Conservation (phyloP, 2,113 vertebrate species). For the Meriones unguiculatus region DNA sequence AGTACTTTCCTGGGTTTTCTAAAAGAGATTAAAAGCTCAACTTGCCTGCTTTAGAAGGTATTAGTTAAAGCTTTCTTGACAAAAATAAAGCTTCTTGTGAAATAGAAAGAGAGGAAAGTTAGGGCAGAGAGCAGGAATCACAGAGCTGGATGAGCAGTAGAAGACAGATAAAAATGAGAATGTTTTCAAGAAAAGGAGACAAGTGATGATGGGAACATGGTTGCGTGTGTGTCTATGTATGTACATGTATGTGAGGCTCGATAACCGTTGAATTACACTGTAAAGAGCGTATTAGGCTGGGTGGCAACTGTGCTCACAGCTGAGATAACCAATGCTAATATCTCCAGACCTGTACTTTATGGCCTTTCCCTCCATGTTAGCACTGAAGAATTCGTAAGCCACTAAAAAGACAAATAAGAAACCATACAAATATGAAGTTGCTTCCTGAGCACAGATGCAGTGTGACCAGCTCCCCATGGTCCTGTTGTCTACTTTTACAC, state of each 20-base stretch:
- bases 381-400: background rate
- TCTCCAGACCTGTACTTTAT: background rate
- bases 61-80: background rate
- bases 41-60: background rate
- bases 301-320: background rate
- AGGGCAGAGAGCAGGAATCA: background rate
- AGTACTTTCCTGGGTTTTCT: background rate
- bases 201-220: background rate
- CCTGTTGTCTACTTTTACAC: background rate
- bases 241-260: background rate
- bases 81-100: slow-evolving; percentile 2
- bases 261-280: background rate
- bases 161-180: background rate
- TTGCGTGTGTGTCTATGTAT: no score
- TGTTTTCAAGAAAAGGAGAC: background rate
- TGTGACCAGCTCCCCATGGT: background rate
- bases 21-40: background rate
- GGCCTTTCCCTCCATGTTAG: background rate
- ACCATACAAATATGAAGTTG: background rate
- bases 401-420: slow-evolving; percentile 6
- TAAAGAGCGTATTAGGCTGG: background rate
- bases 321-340: background rate
- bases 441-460: background rate
- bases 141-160: background rate
- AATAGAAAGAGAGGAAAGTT: background rate